Evolutionary conservation across 2,888 invertebrate genomes (phyloP), one percentile per base, ranked within the genome.

Genomic region (Phlogophora meticulosa): DNA sequence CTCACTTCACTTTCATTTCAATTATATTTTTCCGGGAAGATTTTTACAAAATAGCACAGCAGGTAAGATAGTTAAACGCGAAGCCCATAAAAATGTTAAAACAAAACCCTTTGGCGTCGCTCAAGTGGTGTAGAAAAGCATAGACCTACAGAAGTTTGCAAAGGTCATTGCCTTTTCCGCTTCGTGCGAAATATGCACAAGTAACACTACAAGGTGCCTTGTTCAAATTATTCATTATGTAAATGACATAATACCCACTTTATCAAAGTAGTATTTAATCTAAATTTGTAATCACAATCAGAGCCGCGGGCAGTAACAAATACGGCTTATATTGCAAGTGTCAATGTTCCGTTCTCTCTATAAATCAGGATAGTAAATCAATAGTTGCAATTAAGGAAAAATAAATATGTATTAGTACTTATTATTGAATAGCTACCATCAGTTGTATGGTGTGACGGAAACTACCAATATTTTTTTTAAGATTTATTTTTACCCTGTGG

Each of bases 181-280:
- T 36, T 32, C 28, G n/a, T 59, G 43, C 43, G 20, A 71, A 76
- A 76, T 58, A 70, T 20, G 46, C 20, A 28, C 38, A 42, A 56
- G 45, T 46, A 36, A 40, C n/a, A 22, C n/a, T 38, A 32, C 48
- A 46, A 42, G 49, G 72, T 57, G 53, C 20, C 51, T 40, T 59
- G 56, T 57, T 45, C 46, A 66, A 78, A 66, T 56, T 56, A 62
- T 66, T 40, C 46, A 62, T 75, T 70, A 75, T 63, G 56, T 40
- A 72, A 72, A 66, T 66, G 13, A 55, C 52, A 63, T 66, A 78
- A 71, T 64, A 65, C 66, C 51, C 60, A 75, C 52, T 69, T 75
- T 79, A 78, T 78, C 71, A 64, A 61, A 68, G 56, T 61, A 78
- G 75, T 78, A 55, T 82, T 72, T 71, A 78, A 79, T 81, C 59